Conservation (phyloP, 2,888 invertebrate species). For the Sylvicola fuscatus region DNA sequence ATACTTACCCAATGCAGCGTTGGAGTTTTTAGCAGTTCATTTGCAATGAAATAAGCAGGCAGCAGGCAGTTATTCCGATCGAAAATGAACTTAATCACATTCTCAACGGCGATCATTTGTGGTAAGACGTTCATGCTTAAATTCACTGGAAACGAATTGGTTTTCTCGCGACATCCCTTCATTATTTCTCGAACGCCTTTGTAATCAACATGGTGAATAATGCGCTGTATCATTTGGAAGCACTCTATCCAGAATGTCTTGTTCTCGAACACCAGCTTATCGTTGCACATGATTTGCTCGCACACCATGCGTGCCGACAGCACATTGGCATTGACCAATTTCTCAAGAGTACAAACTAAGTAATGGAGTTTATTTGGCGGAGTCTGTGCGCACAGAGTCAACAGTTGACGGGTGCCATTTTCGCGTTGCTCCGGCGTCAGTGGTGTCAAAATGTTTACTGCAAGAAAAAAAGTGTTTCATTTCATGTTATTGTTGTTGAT, state of each 20-base stretch:
- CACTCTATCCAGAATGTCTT: constrained; percentile 79
- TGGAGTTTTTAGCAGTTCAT: constrained; percentile 67
- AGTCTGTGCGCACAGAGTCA: too few species aligned
- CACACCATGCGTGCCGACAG: constrained; percentile 42
- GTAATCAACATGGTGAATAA: constrained; percentile 84
- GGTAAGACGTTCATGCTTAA: constrained; percentile 63
- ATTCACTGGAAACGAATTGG: constrained; percentile 55
- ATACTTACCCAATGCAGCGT: constrained; percentile 62
- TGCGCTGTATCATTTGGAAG: constrained; percentile 62
- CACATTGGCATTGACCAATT: too few species aligned
- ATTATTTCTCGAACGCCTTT: constrained; percentile 87
- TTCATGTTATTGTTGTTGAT: neutral
- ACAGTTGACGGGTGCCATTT: constrained; percentile 39
- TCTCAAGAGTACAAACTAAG: too few species aligned
- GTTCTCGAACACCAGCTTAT: constrained; percentile 60
- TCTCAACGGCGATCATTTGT: constrained; percentile 60
- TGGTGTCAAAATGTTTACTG: constrained; percentile 39
- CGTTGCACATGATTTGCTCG: constrained; percentile 65
- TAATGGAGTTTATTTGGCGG: too few species aligned
- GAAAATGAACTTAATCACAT: constrained; percentile 73
- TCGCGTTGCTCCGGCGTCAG: constrained; percentile 54
- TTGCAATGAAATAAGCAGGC: constrained; percentile 88
- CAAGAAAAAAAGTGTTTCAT: neutral
- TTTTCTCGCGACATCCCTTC: constrained; percentile 81
- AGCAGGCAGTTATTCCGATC: constrained; percentile 79